Percentiles rank a stretch among this genome's conserved stretches.
Conservation (phyloP, 2,888 invertebrate genomes). For the Chorisops tibialis region DNA sequence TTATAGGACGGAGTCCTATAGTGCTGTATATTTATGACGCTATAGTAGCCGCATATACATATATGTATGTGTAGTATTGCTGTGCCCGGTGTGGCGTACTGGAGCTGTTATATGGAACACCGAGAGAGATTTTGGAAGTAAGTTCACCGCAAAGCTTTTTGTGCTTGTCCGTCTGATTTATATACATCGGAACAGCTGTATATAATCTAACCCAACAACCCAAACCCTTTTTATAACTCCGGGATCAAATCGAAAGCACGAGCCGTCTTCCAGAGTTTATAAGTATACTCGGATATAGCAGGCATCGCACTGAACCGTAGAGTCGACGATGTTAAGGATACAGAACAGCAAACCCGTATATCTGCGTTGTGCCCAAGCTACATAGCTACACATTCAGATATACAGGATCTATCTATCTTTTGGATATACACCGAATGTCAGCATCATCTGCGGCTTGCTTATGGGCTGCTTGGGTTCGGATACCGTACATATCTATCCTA, state of each 20-base stretch:
- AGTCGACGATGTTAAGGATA: neutral
- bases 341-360: neutral
- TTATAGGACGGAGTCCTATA: neutral
- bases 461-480: slow-evolving; percentile 32
- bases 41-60: neutral
- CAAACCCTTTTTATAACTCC: slow-evolving; percentile 35
- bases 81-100: too few relatives aligned
- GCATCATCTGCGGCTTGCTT: slow-evolving; percentile 39
- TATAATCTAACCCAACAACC: slow-evolving; percentile 33
- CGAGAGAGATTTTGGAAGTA: slow-evolving; percentile 37
- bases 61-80: neutral
- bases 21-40: slow-evolving; percentile 8
- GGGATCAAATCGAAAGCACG: slow-evolving; percentile 38
- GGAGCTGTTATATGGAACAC: neutral
- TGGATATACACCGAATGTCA: slow-evolving; percentile 36
- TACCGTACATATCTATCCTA: slow-evolving; percentile 34
- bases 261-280: slow-evolving; percentile 32
- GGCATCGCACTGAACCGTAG: neutral
- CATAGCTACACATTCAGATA: too few relatives aligned
- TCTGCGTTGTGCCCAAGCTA: neutral
- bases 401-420: too few relatives aligned
- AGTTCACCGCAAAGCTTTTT: slow-evolving; percentile 38
- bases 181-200: slow-evolving; percentile 36
- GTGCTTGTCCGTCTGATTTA: slow-evolving; percentile 38
- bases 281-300: too few relatives aligned